Evolutionary conservation across 2,888 invertebrate species (phyloP).

Genomic region (Diachrysia chrysitis): DNA sequence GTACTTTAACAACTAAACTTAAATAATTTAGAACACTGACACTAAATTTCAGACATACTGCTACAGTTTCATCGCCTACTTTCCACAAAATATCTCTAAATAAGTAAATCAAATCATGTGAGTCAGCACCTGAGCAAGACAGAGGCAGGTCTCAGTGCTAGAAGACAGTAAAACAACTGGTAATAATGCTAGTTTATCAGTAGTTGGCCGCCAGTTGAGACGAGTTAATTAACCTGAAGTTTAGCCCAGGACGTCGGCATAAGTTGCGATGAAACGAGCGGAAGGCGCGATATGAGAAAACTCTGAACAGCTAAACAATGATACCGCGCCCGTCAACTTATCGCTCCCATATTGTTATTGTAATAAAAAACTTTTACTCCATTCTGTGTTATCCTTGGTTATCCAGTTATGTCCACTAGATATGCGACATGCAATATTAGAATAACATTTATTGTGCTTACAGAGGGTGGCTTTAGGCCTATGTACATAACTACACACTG

Average conservation of each 20-base stretch:
- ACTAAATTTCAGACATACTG: not conserved
- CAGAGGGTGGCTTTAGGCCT: not conserved
- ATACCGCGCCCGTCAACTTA: conserved; percentile 70
- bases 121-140: not conserved
- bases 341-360: conserved; percentile 72
- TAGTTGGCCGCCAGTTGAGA: conserved; percentile 66
- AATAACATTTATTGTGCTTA: conserved; percentile 31
- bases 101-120: not conserved
- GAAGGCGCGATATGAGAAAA: conserved; percentile 81
- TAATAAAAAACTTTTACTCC: conserved; percentile 74
- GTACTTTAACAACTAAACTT: too few relatives aligned
- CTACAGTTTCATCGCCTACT: not conserved
- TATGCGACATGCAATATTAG: conserved; percentile 33
- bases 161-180: conserved; percentile 60
- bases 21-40: too few relatives aligned
- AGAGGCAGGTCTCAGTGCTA: not conserved
- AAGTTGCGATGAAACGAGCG: conserved; percentile 69
- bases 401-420: conserved; percentile 47
- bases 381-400: conserved; percentile 59
- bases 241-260: conserved; percentile 65
- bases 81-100: not conserved
- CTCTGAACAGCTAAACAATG: conserved; percentile 70
- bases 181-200: conserved; percentile 76
- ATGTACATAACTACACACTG: not conserved
- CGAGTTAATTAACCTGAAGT: conserved; percentile 84